phyloP scores from a whole-genome alignment of 2,113 vertebrate species.

The Cinclus cinclus region DNA sequence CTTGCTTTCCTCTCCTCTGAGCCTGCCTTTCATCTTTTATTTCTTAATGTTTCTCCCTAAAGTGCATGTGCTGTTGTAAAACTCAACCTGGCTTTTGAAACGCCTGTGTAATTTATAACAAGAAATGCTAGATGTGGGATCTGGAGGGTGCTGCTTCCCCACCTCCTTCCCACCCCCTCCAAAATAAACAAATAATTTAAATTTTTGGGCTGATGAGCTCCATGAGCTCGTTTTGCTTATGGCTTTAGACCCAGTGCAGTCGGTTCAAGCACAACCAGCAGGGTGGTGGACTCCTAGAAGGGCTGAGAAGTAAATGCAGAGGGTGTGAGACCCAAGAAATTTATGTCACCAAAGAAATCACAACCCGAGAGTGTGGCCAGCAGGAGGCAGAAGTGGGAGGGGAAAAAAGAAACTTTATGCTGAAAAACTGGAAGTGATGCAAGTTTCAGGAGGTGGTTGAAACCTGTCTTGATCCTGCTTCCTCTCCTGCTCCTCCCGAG shows the following conservation, averaged over 20 bases:
- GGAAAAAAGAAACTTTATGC: neutral
- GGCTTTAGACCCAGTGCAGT: neutral
- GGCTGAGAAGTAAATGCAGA: neutral
- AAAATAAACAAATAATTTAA: neutral
- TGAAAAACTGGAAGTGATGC: neutral
- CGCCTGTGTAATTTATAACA: neutral
- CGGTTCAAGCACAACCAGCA: neutral
- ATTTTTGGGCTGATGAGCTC: neutral
- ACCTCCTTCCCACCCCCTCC: neutral
- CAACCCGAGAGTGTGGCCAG: rapidly evolving
- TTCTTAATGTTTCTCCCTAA: neutral
- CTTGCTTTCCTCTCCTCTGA: neutral
- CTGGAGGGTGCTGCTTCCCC: neutral
- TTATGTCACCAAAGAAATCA: neutral
- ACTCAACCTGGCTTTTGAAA: neutral
- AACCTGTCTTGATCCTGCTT: neutral
- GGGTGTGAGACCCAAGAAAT: neutral
- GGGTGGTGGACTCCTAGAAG: neutral
- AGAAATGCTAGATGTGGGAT: neutral
- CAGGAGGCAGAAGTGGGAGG: neutral
- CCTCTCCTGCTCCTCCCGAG: neutral
- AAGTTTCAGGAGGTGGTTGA: neutral
- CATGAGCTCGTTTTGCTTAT: rapidly evolving
- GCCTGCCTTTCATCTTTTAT: neutral
- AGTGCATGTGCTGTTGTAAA: neutral